A percentile compares a stretch with the other conserved stretches of the same genome.
Evolutionary conservation across 2,113 vertebrate species (phyloP).

Genomic region (Sphyrna mokarran): DNA sequence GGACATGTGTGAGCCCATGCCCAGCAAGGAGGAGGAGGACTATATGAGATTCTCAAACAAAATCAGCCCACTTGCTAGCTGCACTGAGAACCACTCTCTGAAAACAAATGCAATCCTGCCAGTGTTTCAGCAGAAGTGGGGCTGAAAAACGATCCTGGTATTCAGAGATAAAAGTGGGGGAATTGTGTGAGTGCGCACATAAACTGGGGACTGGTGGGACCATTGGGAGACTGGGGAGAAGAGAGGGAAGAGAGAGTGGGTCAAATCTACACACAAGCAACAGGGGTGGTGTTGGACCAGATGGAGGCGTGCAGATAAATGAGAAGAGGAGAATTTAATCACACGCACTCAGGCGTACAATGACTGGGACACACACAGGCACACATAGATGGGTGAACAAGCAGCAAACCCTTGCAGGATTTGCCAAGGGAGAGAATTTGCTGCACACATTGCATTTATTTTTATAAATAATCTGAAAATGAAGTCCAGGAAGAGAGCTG

Average conservation of each 20-base stretch:
- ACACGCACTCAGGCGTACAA: neutral
- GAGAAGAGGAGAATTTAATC: neutral
- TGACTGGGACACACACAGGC: neutral
- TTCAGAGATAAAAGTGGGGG: neutral
- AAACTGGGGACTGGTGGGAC: too few species aligned
- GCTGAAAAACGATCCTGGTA: neutral
- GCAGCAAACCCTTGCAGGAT: neutral
- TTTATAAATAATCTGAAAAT: slow-evolving; percentile 25
- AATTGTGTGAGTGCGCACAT: neutral
- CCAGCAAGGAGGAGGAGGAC: neutral
- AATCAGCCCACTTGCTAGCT: neutral
- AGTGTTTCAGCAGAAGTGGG: neutral
- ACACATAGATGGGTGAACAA: neutral
- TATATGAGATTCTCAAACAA: neutral
- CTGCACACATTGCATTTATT: neutral
- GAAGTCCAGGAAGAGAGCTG: neutral
- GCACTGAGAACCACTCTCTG: too few species aligned
- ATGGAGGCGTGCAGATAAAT: neutral
- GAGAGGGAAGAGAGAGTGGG: neutral
- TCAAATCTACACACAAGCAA: neutral
- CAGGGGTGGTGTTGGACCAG: neutral
- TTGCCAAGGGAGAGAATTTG: neutral
- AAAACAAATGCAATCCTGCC: neutral
- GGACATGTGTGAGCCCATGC: neutral
- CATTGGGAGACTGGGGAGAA: neutral